A percentile compares a stretch with the other conserved stretches of the same genome.
Conservation (phyloP, 2,113 vertebrate genomes). For the Melanerpes formicivorus region DNA sequence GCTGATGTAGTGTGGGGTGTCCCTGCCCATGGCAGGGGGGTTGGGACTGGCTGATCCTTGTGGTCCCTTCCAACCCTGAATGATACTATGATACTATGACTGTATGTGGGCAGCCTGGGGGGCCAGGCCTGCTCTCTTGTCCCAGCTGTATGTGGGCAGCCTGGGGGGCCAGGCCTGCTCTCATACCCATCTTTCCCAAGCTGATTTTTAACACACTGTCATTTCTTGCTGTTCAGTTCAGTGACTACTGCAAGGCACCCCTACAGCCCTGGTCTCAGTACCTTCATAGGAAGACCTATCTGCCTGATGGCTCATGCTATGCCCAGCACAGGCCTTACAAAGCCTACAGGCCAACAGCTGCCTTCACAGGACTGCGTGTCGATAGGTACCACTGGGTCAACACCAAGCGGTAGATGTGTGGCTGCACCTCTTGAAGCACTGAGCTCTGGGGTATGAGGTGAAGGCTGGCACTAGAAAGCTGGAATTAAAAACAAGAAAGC, state of each 20-base stretch:
- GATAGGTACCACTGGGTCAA: slow-evolving; percentile 97
- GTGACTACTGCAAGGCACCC: slow-evolving; percentile 77
- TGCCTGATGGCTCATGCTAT: slow-evolving; percentile 53
- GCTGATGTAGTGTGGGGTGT: too few relatives aligned
- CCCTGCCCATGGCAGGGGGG: too few relatives aligned
- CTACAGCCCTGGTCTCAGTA: slow-evolving; percentile 80
- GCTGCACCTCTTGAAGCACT: neutral
- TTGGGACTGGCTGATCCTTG: too few relatives aligned
- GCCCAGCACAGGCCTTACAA: slow-evolving; percentile 74
- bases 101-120: too few relatives aligned
- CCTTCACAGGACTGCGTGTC: slow-evolving; percentile 76
- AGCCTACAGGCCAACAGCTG: slow-evolving; percentile 56
- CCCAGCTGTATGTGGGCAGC: too few relatives aligned
- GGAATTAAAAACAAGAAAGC: neutral
- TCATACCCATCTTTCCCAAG: too few relatives aligned
- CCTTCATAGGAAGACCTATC: slow-evolving; percentile 72
- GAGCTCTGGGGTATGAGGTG: neutral
- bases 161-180: too few relatives aligned
- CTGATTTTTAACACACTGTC: accelerated
- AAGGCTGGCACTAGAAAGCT: neutral
- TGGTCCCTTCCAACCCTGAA: too few relatives aligned
- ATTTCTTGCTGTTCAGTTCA: slow-evolving; percentile 53
- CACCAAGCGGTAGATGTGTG: slow-evolving; percentile 71
- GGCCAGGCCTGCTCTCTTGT: too few relatives aligned
- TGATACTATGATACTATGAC: too few relatives aligned